Conservation (phyloP, 2,797 vertebrate species). For the Galago senegalensis region DNA sequence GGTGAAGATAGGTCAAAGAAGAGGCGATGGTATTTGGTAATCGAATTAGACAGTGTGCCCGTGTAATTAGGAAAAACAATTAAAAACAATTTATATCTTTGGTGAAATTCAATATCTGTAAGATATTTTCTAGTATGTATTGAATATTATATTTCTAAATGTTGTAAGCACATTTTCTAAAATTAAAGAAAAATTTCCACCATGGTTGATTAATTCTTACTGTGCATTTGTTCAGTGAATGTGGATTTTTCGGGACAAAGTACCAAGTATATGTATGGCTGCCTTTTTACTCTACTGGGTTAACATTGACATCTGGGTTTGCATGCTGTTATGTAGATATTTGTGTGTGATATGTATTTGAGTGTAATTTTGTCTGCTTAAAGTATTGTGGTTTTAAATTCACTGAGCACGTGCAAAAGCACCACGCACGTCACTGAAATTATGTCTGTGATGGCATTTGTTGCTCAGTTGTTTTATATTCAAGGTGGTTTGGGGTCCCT, state of each 20-base stretch:
- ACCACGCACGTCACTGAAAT: neutral
- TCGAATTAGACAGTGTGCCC: constrained; percentile 58
- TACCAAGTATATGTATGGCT: neutral
- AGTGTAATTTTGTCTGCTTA: neutral
- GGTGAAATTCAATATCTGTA: constrained; percentile 44
- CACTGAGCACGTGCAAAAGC: neutral
- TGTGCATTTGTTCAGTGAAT: neutral
- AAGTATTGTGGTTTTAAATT: constrained; percentile 42
- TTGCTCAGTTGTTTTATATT: constrained; percentile 54
- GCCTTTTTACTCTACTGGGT: constrained; percentile 56
- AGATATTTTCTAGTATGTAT: neutral
- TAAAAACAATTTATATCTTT: neutral
- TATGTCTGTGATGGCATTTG: neutral
- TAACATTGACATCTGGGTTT: constrained; percentile 23
- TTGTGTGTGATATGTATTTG: neutral
- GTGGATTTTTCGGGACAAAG: constrained; percentile 37
- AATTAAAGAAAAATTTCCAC: neutral
- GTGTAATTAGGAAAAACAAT: neutral
- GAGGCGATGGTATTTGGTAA: constrained; percentile 79
- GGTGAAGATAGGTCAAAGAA: constrained; percentile 80
- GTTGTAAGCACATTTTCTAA: constrained; percentile 29
- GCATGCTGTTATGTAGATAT: neutral
- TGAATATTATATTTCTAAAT: neutral
- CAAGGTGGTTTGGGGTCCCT: constrained; percentile 24
- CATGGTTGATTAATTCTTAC: neutral